Conservation (phyloP, 2,888 invertebrate genomes). For the Agrotis clavis region DNA sequence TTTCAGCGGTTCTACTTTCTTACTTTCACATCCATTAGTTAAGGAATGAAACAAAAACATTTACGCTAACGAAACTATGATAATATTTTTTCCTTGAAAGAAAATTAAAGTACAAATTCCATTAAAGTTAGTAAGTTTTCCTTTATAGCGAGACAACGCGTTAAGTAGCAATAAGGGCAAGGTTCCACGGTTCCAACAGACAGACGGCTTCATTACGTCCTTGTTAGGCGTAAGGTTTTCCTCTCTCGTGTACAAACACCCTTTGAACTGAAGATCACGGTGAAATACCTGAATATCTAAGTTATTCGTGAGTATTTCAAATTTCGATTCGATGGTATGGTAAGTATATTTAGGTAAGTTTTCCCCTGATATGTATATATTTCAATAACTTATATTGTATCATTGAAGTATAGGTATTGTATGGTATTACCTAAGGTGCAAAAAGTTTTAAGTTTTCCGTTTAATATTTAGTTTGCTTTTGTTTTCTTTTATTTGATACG, state of each 20-base stretch:
- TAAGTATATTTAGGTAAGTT: not conserved
- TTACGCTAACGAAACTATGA: not conserved
- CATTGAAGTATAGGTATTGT: too few relatives aligned
- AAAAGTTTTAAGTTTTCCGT: too few relatives aligned
- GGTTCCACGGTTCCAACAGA: slow-evolving; percentile 7
- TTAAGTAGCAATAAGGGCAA: slow-evolving; percentile 12
- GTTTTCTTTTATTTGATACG: too few relatives aligned
- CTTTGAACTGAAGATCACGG: slow-evolving; percentile 13
- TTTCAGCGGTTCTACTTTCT: too few relatives aligned
- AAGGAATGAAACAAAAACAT: too few relatives aligned
- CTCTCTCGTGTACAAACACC: not conserved
- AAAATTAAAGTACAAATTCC: slow-evolving; percentile 3
- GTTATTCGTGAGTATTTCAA: slow-evolving; percentile 8
- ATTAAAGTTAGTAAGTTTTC: slow-evolving; percentile 15
- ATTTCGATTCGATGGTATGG: not conserved
- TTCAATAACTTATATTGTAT: too few relatives aligned
- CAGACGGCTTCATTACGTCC: slow-evolving; percentile 19
- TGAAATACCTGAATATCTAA: slow-evolving; percentile 9
- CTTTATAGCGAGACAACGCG: not conserved
- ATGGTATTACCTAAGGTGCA: too few relatives aligned
- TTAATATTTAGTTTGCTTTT: too few relatives aligned
- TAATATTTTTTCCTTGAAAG: not conserved
- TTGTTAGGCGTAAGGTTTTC: not conserved
- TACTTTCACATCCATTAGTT: too few relatives aligned
- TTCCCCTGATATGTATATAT: not conserved